These are phyloP conservation scores for Takifugu flavidus DNA, from an alignment of 2,113 vertebrate genomes.

Conservation along the genomic window DNA sequence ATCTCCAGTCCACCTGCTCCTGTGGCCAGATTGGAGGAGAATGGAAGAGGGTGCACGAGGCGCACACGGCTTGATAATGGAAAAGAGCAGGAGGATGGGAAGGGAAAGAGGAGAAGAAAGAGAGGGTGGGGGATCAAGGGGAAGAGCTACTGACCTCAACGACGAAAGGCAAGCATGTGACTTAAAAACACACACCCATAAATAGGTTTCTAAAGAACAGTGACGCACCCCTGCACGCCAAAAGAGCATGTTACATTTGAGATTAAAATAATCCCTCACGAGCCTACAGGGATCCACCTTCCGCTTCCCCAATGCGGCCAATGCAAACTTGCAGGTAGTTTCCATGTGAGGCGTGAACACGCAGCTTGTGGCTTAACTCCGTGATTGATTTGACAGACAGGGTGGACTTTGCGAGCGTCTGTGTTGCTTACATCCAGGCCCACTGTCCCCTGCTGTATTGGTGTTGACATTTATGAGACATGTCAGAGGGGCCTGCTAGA, in stretches of 20 bases:
- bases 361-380: slow-evolving; percentile 78
- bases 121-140: slow-evolving; percentile 20
- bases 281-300: slow-evolving; percentile 44
- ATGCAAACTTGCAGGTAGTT: slow-evolving; percentile 67
- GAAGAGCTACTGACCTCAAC: slow-evolving; percentile 34
- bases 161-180: slow-evolving; percentile 19
- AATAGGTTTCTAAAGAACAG: slow-evolving; percentile 6
- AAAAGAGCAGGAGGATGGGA: slow-evolving; percentile 68
- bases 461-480: slow-evolving; percentile 97
- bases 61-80: slow-evolving; percentile 84
- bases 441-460: slow-evolving; percentile 93
- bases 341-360: slow-evolving; percentile 83
- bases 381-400: slow-evolving; percentile 93
- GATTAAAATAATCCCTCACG: slow-evolving; percentile 44
- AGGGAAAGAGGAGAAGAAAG: slow-evolving; percentile 5
- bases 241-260: slow-evolving; percentile 26
- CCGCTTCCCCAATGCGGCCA: slow-evolving; percentile 39
- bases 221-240: not conserved
- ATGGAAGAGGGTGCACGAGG: slow-evolving; percentile 81
- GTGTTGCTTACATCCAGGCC: slow-evolving; percentile 94
- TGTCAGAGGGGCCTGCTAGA: slow-evolving; percentile 89
- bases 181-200: not conserved
- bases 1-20: slow-evolving; percentile 99
- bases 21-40: slow-evolving; percentile 87
- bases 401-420: slow-evolving; percentile 92